A percentile compares a stretch with the other conserved stretches of the same genome.
These are phyloP conservation scores for Clamator glandarius DNA, from an alignment of 2,797 vertebrate species.

Conservation along the genomic window DNA sequence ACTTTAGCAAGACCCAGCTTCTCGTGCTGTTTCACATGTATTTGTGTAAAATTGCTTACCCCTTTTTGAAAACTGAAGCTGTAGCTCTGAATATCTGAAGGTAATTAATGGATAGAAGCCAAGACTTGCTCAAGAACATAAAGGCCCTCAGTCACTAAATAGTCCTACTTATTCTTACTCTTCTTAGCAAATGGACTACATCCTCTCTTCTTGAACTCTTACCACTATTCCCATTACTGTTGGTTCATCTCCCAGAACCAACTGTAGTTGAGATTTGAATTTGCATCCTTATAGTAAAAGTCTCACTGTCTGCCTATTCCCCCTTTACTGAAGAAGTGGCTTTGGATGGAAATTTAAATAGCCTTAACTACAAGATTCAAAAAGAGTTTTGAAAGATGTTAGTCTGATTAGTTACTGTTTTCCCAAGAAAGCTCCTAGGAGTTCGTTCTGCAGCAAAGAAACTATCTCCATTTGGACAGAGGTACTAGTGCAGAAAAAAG, in stretches of 20 bases:
- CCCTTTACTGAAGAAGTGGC: neutral
- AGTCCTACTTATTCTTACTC: neutral
- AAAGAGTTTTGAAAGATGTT: neutral
- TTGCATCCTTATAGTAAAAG: neutral
- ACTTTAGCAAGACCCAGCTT: neutral
- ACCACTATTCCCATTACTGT: neutral
- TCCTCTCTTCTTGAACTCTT: neutral
- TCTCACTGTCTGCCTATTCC: neutral
- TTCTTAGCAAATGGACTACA: neutral
- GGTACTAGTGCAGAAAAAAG: neutral
- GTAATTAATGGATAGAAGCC: neutral
- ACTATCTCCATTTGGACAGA: neutral
- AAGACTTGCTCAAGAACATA: neutral
- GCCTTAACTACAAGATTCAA: neutral
- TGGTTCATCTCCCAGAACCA: neutral
- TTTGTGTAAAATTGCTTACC: neutral
- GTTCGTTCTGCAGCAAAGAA: neutral
- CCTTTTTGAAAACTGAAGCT: neutral
- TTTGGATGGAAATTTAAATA: neutral
- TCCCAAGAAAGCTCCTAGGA: neutral
- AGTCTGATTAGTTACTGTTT: neutral
- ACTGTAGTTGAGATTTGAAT: neutral
- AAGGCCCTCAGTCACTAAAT: neutral
- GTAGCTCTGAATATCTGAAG: neutral
- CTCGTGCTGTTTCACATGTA: neutral